These are phyloP conservation scores for Agrotis clavis DNA, from an alignment of 2,888 invertebrate genomes.

Conservation along the genomic window DNA sequence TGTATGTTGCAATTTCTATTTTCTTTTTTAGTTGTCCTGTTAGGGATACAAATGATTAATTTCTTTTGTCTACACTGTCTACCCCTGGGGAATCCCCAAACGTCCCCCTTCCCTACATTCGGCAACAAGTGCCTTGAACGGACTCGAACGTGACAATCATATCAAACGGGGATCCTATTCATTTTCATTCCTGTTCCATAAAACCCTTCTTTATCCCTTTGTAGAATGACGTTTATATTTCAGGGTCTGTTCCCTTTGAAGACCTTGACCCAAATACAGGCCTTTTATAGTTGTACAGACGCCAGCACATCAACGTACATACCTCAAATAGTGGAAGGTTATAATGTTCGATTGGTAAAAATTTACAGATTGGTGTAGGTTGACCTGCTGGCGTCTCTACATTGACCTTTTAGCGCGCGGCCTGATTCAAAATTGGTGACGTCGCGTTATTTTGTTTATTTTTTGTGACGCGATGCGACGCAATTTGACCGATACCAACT, in stretches of 20 bases:
- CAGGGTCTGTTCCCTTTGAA: background rate
- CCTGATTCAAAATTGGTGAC: no score
- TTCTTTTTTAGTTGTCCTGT: no score
- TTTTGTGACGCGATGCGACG: no score
- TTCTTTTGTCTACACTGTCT: background rate
- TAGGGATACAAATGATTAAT: constrained; percentile 14
- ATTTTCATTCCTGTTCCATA: background rate
- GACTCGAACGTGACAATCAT: constrained; percentile 3
- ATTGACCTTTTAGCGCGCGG: no score
- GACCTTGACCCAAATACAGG: constrained; percentile 9
- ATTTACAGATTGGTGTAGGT: no score
- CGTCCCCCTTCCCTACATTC: background rate
- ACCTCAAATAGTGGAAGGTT: no score
- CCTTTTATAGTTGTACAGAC: background rate
- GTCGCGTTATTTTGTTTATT: no score
- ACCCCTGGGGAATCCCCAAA: constrained; percentile 29
- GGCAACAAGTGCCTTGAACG: constrained; percentile 32
- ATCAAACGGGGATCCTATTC: background rate
- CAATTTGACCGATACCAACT: no score
- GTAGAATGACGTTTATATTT: background rate
- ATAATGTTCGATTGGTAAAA: no score
- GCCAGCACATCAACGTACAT: no score
- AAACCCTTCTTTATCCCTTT: constrained; percentile 16
- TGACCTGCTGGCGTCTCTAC: no score
- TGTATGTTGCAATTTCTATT: no score